Evolutionary conservation across 2,888 invertebrate genomes (phyloP).

Genomic region (Lepetodrilus schrolli): DNA sequence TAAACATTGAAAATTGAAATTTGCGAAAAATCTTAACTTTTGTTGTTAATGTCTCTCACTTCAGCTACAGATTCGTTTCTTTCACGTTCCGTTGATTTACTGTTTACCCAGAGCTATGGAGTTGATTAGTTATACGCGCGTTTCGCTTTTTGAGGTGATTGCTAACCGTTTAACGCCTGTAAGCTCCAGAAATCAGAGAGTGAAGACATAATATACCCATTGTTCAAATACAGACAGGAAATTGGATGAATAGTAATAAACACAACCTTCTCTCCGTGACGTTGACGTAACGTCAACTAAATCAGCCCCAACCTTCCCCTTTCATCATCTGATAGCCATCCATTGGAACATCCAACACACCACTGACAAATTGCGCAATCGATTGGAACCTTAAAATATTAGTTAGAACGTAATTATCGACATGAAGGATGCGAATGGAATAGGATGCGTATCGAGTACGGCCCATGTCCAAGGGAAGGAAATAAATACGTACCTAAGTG

Average conservation of each 20-base stretch:
- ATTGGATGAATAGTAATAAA: slow-evolving; percentile 17
- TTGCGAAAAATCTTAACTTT: neutral
- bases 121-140: slow-evolving; percentile 7
- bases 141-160: slow-evolving; percentile 1
- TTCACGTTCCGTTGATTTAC: slow-evolving; percentile 5
- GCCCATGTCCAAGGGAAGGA: too few relatives aligned
- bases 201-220: neutral
- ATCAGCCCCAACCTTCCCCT: neutral
- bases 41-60: slow-evolving; percentile 2
- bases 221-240: slow-evolving; percentile 17
- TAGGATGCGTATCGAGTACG: too few relatives aligned
- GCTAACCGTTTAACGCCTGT: slow-evolving; percentile 8
- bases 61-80: neutral
- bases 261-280: neutral
- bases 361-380: slow-evolving; percentile 7
- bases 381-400: slow-evolving; percentile 5
- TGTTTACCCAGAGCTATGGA: neutral
- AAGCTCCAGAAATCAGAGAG: neutral
- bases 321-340: slow-evolving; percentile 23
- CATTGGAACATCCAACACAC: neutral
- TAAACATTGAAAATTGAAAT: neutral
- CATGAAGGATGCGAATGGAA: slow-evolving; percentile 7
- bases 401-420: slow-evolving; percentile 1
- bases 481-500: too few relatives aligned
- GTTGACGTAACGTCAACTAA: slow-evolving; percentile 3